phyloP scores from a whole-genome alignment of 2,888 invertebrate species.

The Coelopa pilipes region DNA sequence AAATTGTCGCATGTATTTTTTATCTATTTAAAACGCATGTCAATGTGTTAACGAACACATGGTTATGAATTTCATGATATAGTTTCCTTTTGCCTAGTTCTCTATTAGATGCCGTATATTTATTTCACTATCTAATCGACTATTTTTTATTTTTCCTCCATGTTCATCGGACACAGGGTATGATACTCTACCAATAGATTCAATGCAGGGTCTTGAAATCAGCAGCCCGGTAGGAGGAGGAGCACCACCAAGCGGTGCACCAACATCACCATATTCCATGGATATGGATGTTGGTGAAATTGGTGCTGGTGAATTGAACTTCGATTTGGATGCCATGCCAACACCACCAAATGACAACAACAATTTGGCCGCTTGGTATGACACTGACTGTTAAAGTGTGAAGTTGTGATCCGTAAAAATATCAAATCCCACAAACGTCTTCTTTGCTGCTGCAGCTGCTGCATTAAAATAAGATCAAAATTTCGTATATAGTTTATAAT shows the following conservation, averaged over 20 bases:
- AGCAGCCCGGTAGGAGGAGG: conserved; percentile 69
- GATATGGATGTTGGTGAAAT: conserved; percentile 89
- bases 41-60: neutral
- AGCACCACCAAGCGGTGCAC: conserved; percentile 64
- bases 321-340: conserved; percentile 80
- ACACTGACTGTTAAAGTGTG: conserved; percentile 85
- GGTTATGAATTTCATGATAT: neutral
- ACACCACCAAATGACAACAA: conserved; percentile 90
- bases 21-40: neutral
- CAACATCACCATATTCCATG: conserved; percentile 77
- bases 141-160: neutral
- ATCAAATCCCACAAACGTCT: conserved; percentile 23
- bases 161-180: conserved; percentile 74
- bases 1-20: neutral
- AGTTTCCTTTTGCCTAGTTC: conserved; percentile 4
- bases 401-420: conserved; percentile 4
- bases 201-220: conserved; percentile 94
- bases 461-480: conserved; percentile 33
- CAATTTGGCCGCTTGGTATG: conserved; percentile 96
- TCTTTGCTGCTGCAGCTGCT: conserved; percentile 34
- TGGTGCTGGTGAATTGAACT: conserved; percentile 79
- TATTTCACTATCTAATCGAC: neutral
- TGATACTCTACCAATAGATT: conserved; percentile 97
- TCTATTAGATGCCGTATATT: too few relatives aligned
- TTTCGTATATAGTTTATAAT: conserved; percentile 2